phyloP scores from a whole-genome alignment of 2,113 vertebrate genomes.

The Suricata suricatta region DNA sequence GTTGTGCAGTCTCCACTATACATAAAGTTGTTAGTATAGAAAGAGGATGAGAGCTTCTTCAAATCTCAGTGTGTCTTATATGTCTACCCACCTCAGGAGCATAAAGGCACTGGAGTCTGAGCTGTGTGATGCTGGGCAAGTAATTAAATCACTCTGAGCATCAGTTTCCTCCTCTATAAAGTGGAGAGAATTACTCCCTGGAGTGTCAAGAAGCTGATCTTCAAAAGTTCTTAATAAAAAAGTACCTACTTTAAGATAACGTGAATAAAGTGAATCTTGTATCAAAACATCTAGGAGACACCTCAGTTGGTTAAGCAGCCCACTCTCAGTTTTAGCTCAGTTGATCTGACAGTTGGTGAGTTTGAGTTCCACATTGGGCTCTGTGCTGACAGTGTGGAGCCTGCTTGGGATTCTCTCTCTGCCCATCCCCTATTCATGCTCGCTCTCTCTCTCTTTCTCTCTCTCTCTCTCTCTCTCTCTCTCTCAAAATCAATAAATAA shows the following conservation, averaged over 20 bases:
- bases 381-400: no score
- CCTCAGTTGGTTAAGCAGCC: no score
- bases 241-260: background rate
- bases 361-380: no score
- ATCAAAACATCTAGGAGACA: background rate
- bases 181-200: background rate
- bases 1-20: background rate
- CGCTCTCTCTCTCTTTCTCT: no score
- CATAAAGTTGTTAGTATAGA: no score
- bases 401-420: no score
- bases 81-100: background rate
- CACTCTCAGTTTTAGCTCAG: no score
- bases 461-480: no score
- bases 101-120: background rate
- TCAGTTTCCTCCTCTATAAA: background rate
- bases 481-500: no score
- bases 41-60: background rate
- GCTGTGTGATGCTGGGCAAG: background rate
- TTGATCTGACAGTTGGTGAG: no score
- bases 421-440: no score
- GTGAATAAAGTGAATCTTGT: background rate
- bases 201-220: background rate
- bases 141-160: background rate
- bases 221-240: background rate
- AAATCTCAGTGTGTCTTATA: background rate